Evolutionary conservation across 2,113 vertebrate species (phyloP).

Genomic region (Lipophrys pholis): DNA sequence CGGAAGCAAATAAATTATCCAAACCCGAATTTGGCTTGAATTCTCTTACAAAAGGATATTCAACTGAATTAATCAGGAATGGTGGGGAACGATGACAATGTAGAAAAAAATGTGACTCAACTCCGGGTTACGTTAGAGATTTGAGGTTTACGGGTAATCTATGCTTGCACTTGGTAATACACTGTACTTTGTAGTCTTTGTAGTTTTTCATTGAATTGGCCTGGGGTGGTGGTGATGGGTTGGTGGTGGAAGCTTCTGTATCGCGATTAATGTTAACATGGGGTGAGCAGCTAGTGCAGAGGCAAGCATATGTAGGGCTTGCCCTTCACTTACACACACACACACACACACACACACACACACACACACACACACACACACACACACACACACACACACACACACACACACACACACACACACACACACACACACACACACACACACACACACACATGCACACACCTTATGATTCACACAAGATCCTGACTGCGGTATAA

Average conservation of each 20-base stretch:
- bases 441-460: conserved; percentile 13
- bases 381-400: conserved; percentile 17
- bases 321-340: conserved; percentile 32
- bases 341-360: conserved; percentile 15
- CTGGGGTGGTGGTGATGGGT: neutral
- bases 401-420: conserved; percentile 10
- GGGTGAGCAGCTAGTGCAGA: conserved; percentile 66
- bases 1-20: conserved; percentile 19
- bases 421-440: conserved; percentile 15
- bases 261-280: conserved; percentile 64
- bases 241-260: conserved; percentile 11
- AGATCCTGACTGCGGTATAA: conserved; percentile 65
- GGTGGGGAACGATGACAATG: conserved; percentile 1
- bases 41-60: neutral
- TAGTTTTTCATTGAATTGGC: conserved; percentile 51
- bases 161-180: conserved; percentile 34
- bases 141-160: conserved; percentile 48
- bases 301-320: conserved; percentile 70
- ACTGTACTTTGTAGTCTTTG: conserved; percentile 2
- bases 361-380: conserved; percentile 10
- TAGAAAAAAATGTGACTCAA: neutral
- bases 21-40: conserved; percentile 12
- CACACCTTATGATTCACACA: conserved; percentile 67
- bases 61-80: conserved; percentile 24
- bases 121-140: neutral